phyloP scores from a whole-genome alignment of 2,113 vertebrate species.

The Erinaceus europaeus region DNA sequence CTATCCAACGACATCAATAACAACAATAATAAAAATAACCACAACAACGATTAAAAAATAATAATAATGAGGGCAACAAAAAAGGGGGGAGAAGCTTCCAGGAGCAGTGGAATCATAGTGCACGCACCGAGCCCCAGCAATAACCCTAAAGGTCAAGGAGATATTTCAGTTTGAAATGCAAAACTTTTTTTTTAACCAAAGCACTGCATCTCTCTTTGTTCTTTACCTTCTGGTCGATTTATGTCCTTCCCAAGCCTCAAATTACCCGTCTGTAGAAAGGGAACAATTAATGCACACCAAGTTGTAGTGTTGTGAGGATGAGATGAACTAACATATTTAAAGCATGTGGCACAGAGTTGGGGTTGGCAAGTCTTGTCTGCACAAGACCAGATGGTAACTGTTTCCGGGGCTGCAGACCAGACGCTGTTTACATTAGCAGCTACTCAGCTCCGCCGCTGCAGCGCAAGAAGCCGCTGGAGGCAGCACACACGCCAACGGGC shows the following conservation, averaged over 20 bases:
- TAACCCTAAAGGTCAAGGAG: no score
- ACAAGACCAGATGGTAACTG: background rate
- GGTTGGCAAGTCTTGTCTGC: background rate
- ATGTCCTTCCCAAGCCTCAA: background rate
- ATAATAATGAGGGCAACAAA: no score
- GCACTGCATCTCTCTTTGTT: conserved; percentile 16
- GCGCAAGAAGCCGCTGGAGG: background rate
- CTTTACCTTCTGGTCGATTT: background rate
- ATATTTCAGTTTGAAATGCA: background rate
- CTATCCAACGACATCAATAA: no score
- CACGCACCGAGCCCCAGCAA: no score
- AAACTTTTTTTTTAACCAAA: conserved; percentile 28
- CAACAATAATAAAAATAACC: no score
- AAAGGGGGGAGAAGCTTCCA: no score
- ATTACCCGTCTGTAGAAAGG: background rate
- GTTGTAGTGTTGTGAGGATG: fast-evolving
- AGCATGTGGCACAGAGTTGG: background rate
- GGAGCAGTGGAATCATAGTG: no score
- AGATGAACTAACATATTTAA: background rate
- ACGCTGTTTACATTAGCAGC: background rate
- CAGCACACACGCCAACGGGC: background rate
- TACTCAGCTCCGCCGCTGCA: background rate
- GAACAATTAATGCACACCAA: background rate
- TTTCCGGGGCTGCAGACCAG: background rate
- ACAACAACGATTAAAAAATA: no score